Evolutionary conservation across 2,888 invertebrate species (phyloP), one percentile per base, ranked within the genome.

Genomic region (Tetanocera ferruginea): DNA sequence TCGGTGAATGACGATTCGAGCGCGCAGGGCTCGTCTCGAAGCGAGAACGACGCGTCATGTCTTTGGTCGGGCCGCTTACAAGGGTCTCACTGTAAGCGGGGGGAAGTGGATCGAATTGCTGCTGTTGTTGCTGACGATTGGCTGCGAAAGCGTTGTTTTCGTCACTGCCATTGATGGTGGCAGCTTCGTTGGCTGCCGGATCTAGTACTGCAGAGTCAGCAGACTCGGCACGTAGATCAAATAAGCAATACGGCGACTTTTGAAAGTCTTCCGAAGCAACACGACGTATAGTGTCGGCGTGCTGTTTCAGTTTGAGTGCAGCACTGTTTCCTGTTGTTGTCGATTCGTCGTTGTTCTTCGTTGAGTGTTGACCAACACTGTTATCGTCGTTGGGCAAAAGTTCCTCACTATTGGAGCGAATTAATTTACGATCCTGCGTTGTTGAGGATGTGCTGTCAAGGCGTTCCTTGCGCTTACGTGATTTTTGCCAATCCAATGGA

Each of bases 391-490:
- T 57, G 37, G 91, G 90, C 71, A 90, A 88, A 78, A 92, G 87
- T 85, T 93, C 93, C 86, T 93, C 93, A 76, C 92, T 92, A 86
- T 92, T 93, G 70, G 93, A 93, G 81, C 92, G 90, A 80, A 92
- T 91, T 78, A 92, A 91, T 87, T 93, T 93, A 77, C 92, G 91
- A 85, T 93, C 93, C 81, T 91, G 91, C 67, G 91, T 91, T 76
- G 90, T 88, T 37, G 92, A 92, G 81, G 91, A 91, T 80, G 85
- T 89, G 87, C 92, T 92, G 87, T 93, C 93, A 84, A 93, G 92
- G 64, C 93, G 91, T 86, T 93, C 93, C 88, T 93, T 93, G 81
- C 93, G 91, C 86, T 93, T 93, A 77, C 93, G 89, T 55, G 92
- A 89, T 84, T 88, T 90, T 81, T 89, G 89, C 89, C 90, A 90